Conservation (phyloP, 1,140 invertebrate genomes). For the Anastrepha ludens region DNA sequence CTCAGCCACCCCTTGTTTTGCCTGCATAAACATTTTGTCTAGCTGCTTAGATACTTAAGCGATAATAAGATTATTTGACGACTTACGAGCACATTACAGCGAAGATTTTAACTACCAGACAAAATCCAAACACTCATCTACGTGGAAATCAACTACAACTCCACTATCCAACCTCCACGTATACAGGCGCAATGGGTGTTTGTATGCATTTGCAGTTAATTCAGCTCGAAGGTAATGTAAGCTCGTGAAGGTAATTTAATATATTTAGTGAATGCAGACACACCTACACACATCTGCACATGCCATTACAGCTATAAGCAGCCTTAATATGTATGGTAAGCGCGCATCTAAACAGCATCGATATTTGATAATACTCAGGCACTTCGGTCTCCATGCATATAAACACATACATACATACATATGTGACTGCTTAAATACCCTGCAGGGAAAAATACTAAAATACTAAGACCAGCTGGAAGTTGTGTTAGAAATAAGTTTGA, state of each 20-base stretch:
- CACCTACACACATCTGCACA: neutral
- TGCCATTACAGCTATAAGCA: neutral
- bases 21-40: neutral
- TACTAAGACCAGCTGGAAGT: no score
- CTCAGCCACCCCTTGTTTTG: no score
- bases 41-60: conserved; percentile 54
- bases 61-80: conserved; percentile 58
- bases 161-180: neutral
- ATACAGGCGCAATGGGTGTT: neutral
- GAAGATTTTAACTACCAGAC: conserved; percentile 50
- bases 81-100: conserved; percentile 53
- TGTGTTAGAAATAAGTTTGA: no score
- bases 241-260: conserved; percentile 19
- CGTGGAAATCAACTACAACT: neutral
- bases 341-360: conserved; percentile 6
- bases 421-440: no score
- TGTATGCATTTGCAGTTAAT: conserved; percentile 6
- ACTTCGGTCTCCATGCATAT: neutral
- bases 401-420: neutral
- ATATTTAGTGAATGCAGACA: neutral
- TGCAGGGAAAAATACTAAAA: no score
- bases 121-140: conserved; percentile 1
- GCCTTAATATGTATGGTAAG: neutral
- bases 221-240: neutral
- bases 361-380: neutral